phyloP scores from a whole-genome alignment of 2,113 vertebrate species.

The Blennius ocellaris region DNA sequence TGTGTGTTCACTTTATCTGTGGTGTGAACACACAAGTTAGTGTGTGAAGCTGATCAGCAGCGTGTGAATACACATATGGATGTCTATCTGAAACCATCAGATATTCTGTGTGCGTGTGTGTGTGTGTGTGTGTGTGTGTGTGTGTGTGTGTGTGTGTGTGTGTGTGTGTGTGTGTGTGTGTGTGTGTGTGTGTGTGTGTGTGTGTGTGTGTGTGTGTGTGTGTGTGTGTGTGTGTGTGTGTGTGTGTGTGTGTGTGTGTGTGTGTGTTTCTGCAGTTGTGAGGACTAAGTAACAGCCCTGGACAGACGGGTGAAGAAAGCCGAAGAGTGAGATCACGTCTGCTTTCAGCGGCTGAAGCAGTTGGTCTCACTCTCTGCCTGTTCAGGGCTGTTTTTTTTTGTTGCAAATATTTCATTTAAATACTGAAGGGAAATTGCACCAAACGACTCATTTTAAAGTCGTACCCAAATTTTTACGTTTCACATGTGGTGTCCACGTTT shows the following conservation, averaged over 20 bases:
- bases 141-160: no score
- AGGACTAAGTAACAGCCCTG: not conserved
- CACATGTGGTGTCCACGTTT: not conserved
- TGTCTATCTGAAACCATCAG: conserved; percentile 28
- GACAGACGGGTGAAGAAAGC: not conserved
- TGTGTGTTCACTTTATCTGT: no score
- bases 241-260: not conserved
- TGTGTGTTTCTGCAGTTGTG: conserved; percentile 8
- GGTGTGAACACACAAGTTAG: not conserved
- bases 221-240: no score
- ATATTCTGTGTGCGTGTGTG: not conserved
- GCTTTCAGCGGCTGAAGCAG: not conserved
- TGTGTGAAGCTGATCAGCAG: conserved; percentile 42
- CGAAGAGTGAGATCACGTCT: not conserved
- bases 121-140: no score
- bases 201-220: no score
- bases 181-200: no score
- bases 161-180: no score
- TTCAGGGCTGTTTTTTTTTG: not conserved
- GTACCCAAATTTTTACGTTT: not conserved
- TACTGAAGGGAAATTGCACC: no score
- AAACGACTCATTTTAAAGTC: no score
- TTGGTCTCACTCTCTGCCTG: not conserved
- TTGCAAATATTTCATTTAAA: not conserved
- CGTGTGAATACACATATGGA: conserved; percentile 45